Conservation (phyloP, 2,888 invertebrate genomes). For the Lapara coniferarum region DNA sequence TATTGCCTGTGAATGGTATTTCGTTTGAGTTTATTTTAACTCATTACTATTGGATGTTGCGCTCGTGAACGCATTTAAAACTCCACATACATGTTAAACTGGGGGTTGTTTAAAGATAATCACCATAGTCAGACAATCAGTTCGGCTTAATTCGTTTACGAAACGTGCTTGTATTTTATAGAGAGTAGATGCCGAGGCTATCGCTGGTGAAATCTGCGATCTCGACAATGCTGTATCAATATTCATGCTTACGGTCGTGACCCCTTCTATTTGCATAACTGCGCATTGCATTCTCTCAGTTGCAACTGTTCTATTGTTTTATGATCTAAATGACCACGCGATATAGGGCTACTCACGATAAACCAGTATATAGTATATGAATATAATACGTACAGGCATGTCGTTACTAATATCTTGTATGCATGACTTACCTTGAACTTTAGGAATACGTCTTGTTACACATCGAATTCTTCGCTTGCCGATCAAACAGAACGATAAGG, state of each 20-base stretch:
- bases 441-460: conserved; percentile 8
- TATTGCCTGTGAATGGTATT: conserved; percentile 52
- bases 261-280: conserved; percentile 80
- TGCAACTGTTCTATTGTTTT: conserved; percentile 83
- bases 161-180: conserved; percentile 64
- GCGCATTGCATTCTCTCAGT: conserved; percentile 76
- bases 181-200: conserved; percentile 70
- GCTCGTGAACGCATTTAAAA: conserved; percentile 45
- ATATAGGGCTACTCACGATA: conserved; percentile 78
- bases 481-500: conserved; percentile 11
- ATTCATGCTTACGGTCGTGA: conserved; percentile 82
- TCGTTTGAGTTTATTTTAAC: conserved; percentile 46
- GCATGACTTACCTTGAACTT: conserved; percentile 17
- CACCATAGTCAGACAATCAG: conserved; percentile 61
- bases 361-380: conserved; percentile 54
- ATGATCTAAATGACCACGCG: conserved; percentile 82
- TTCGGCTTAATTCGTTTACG: conserved; percentile 68
- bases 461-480: conserved; percentile 6
- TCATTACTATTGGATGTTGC: not conserved
- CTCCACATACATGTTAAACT: conserved; percentile 27
- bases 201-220: conserved; percentile 74
- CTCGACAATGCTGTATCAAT: conserved; percentile 81
- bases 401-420: conserved; percentile 2
- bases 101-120: conserved; percentile 20
- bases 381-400: not conserved